phyloP scores from a whole-genome alignment of 2,113 vertebrate genomes.

The Aegotheles bennettii region DNA sequence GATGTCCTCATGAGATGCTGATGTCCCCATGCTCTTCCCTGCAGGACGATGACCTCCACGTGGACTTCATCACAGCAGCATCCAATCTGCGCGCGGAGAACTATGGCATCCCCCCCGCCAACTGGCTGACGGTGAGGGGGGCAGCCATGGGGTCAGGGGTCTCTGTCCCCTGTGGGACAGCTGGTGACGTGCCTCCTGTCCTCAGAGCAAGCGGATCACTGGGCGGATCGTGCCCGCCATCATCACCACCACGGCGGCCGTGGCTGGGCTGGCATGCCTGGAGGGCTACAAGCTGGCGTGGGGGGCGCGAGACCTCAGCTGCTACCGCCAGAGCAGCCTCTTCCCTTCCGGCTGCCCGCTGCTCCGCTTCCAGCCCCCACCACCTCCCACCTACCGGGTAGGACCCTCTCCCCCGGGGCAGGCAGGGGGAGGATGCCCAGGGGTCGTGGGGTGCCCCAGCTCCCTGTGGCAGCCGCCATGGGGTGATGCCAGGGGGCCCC shows the following conservation, averaged over 20 bases:
- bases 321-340: slow-evolving; percentile 76
- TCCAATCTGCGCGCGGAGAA: slow-evolving; percentile 86
- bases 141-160: neutral
- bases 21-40: neutral
- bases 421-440: neutral
- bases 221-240: slow-evolving; percentile 87
- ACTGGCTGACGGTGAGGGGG: slow-evolving; percentile 50
- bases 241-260: slow-evolving; percentile 82
- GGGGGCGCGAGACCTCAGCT: slow-evolving; percentile 48
- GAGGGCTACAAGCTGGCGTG: slow-evolving; percentile 87
- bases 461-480: neutral
- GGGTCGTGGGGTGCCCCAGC: neutral
- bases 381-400: slow-evolving; percentile 59
- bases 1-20: neutral
- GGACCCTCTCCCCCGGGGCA: neutral
- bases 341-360: slow-evolving; percentile 65
- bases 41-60: slow-evolving; percentile 83
- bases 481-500: neutral
- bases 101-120: slow-evolving; percentile 80
- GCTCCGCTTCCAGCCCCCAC: slow-evolving; percentile 38
- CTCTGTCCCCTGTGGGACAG: fast-evolving
- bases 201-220: slow-evolving; percentile 83
- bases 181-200: neutral
- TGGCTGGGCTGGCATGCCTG: slow-evolving; percentile 84
- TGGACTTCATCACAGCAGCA: slow-evolving; percentile 82